phyloP scores from a whole-genome alignment of 92 coral and sea anemone species.

The Palythoa heliodiscus region DNA sequence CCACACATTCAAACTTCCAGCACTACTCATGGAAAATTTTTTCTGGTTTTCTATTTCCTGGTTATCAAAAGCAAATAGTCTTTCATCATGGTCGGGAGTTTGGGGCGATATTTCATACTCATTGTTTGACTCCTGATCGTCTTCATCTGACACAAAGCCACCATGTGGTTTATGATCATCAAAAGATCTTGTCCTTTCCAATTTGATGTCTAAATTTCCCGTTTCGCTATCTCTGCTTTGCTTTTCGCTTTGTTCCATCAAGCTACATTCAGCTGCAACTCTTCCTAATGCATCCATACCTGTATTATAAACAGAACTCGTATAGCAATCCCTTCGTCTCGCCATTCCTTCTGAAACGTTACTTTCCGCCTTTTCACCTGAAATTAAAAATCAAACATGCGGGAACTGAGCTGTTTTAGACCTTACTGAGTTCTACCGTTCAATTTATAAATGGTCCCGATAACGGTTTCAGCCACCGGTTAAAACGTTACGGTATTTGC shows the following conservation, averaged over 20 bases:
- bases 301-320: conserved; percentile 4
- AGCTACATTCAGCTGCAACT: conserved; percentile 29
- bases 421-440: too few relatives aligned
- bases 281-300: conserved; percentile 40
- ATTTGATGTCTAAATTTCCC: background rate
- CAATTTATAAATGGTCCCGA: too few relatives aligned
- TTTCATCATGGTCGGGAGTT: conserved; percentile 7
- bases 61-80: conserved; percentile 9
- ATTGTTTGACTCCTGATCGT: background rate
- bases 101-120: background rate
- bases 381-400: background rate
- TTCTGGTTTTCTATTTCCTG: conserved; percentile 1
- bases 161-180: conserved; percentile 1
- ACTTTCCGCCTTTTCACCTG: conserved; percentile 12
- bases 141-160: conserved; percentile 34
- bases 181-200: conserved; percentile 10
- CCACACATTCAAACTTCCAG: conserved; percentile 12
- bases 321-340: background rate
- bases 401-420: too few relatives aligned
- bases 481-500: too few relatives aligned
- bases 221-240: conserved; percentile 9
- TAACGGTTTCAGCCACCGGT: too few relatives aligned
- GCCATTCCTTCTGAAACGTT: background rate
- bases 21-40: background rate
- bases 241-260: conserved; percentile 17